phyloP scores from a whole-genome alignment of 2,888 invertebrate genomes.

The Troides oblongomaculatus region DNA sequence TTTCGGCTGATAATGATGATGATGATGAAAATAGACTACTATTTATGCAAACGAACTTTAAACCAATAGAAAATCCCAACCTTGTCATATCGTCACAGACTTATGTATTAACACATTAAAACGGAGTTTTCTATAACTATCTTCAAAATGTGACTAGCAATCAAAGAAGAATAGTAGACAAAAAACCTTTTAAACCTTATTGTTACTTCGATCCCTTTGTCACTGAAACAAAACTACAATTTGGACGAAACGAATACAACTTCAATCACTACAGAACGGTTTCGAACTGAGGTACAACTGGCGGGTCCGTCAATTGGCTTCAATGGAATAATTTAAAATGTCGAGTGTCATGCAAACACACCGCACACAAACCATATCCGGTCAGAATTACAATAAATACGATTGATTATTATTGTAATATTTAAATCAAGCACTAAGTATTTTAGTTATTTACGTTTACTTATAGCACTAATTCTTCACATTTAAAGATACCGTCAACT shows the following conservation, averaged over 20 bases:
- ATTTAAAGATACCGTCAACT: no score
- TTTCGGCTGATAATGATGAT: no score
- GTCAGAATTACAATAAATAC: slow-evolving; percentile 4
- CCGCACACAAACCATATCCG: slow-evolving; percentile 18
- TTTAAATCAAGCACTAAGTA: background rate
- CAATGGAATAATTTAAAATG: slow-evolving; percentile 66
- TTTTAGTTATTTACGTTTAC: background rate
- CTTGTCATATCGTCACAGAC: no score
- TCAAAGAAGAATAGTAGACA: no score
- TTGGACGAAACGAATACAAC: slow-evolving; percentile 15
- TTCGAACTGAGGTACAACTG: slow-evolving; percentile 43
- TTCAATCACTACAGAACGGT: slow-evolving; percentile 3
- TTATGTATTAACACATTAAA: no score
- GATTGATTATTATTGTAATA: background rate
- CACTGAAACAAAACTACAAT: background rate
- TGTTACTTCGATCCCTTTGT: background rate
- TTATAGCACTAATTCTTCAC: no score
- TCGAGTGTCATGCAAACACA: slow-evolving; percentile 26
- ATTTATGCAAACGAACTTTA: no score
- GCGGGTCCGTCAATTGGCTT: slow-evolving; percentile 58
- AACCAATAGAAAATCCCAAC: no score
- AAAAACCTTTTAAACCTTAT: background rate
- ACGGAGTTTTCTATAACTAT: no score
- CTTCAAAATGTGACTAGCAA: no score
- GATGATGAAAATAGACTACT: no score